Conservation (phyloP, 2,888 invertebrate genomes). For the Dicycla oo region DNA sequence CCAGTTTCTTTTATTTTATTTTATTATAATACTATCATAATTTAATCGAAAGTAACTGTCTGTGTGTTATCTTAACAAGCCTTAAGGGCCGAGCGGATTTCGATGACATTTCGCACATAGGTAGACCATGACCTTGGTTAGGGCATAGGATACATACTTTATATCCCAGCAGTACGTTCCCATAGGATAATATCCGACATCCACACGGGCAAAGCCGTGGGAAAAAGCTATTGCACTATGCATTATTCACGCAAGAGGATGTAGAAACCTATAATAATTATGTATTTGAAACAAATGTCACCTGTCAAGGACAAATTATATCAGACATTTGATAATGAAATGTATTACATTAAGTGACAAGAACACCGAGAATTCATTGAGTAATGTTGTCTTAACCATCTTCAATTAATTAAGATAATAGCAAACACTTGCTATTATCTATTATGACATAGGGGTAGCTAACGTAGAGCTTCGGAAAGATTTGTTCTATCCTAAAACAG, state of each 20-base stretch:
- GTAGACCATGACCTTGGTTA: neutral
- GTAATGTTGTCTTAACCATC: constrained; percentile 39
- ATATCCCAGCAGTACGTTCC: neutral
- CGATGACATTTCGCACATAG: neutral
- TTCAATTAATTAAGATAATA: constrained; percentile 49
- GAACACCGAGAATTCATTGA: constrained; percentile 20
- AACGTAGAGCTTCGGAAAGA: neutral
- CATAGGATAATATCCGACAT: neutral
- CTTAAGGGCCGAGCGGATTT: neutral
- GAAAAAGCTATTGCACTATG: neutral
- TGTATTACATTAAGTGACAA: constrained; percentile 35
- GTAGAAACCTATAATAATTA: constrained; percentile 9
- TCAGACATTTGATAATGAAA: constrained; percentile 35
- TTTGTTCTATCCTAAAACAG: constrained; percentile 4
- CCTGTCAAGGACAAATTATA: constrained; percentile 13
- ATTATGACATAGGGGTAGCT: neutral
- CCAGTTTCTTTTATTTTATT: constrained; percentile 14
- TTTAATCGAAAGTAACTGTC: neutral
- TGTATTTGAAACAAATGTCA: constrained; percentile 9
- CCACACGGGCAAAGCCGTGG: too few species aligned
- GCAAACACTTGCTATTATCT: constrained; percentile 14
- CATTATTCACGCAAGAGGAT: neutral
- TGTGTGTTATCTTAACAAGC: too few species aligned
- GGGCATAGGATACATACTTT: too few species aligned
- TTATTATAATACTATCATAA: neutral